Percentiles rank a stretch among this genome's conserved stretches.
These are phyloP conservation scores for Epistrophe eligans DNA, from an alignment of 2,888 invertebrate species.

Conservation along the genomic window DNA sequence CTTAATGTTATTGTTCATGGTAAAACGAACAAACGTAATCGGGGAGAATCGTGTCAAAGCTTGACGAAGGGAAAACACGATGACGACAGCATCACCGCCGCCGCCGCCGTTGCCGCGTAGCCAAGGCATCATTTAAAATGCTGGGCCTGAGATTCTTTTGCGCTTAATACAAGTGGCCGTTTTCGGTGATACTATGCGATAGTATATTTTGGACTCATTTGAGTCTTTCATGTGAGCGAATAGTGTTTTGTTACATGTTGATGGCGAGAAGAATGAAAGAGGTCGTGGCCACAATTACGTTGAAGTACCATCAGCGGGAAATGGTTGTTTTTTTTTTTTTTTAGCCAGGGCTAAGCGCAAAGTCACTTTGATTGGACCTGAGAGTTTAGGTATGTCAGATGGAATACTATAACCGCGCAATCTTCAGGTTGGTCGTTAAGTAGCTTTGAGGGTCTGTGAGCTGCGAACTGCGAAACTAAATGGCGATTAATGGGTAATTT, in stretches of 20 bases:
- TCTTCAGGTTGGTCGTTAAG: slow-evolving; percentile 62
- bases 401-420: slow-evolving; percentile 9
- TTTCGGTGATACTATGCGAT: slow-evolving; percentile 63
- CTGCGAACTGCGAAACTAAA: slow-evolving; percentile 73
- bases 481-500: slow-evolving; percentile 75
- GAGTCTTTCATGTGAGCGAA: slow-evolving; percentile 50
- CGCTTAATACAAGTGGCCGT: slow-evolving; percentile 58
- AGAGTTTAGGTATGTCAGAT: slow-evolving; percentile 50
- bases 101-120: not conserved
- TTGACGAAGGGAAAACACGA: slow-evolving; percentile 74
- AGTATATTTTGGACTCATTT: slow-evolving; percentile 60
- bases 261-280: slow-evolving; percentile 62
- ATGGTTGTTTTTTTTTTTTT: slow-evolving; percentile 14
- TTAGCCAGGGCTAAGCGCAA: slow-evolving; percentile 34
- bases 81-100: slow-evolving; percentile 46
- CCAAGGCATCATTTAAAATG: slow-evolving; percentile 19
- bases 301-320: slow-evolving; percentile 42
- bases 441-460: slow-evolving; percentile 56
- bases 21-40: slow-evolving; percentile 12
- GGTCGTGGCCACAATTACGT: slow-evolving; percentile 73
- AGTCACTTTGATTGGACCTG: slow-evolving; percentile 67
- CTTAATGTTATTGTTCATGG: slow-evolving; percentile 60
- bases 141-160: slow-evolving; percentile 36
- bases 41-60: slow-evolving; percentile 71
- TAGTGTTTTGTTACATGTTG: slow-evolving; percentile 55